Percentiles rank a stretch among this genome's conserved stretches.
These are phyloP conservation scores for Orchestia grillus DNA, from an alignment of 1,140 invertebrate species.

Conservation along the genomic window DNA sequence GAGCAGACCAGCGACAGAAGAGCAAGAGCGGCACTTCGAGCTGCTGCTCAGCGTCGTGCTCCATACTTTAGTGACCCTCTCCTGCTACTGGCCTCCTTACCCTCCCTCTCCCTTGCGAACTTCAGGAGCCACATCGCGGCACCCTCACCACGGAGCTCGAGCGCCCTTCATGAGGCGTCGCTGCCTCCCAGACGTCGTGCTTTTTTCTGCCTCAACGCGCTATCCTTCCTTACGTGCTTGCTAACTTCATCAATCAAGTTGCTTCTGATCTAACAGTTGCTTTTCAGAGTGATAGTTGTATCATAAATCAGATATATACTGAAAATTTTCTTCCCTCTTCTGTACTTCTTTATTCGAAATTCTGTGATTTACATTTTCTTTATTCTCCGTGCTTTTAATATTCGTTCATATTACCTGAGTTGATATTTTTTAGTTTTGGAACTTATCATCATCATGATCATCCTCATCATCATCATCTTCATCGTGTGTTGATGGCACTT, in stretches of 20 bases:
- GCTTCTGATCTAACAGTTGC: neutral
- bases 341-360: neutral
- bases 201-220: neutral
- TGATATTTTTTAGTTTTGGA: neutral
- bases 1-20: conserved; percentile 93
- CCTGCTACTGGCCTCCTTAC: neutral
- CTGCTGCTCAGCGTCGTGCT: conserved; percentile 91
- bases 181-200: neutral
- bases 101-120: neutral
- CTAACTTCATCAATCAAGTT: neutral
- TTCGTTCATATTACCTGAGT: neutral
- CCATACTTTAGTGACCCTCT: conserved; percentile 81
- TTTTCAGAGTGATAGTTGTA: neutral
- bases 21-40: conserved; percentile 92
- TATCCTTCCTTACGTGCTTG: neutral
- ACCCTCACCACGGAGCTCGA: neutral
- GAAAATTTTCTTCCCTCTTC: neutral
- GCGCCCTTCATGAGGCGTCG: neutral
- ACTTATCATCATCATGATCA: neutral
- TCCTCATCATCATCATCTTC: neutral
- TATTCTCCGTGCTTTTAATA: neutral
- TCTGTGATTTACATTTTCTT: neutral
- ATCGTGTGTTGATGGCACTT: neutral
- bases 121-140: neutral
- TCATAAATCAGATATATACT: neutral